Conservation (phyloP, 1,140 invertebrate genomes). For the Musca domestica region DNA sequence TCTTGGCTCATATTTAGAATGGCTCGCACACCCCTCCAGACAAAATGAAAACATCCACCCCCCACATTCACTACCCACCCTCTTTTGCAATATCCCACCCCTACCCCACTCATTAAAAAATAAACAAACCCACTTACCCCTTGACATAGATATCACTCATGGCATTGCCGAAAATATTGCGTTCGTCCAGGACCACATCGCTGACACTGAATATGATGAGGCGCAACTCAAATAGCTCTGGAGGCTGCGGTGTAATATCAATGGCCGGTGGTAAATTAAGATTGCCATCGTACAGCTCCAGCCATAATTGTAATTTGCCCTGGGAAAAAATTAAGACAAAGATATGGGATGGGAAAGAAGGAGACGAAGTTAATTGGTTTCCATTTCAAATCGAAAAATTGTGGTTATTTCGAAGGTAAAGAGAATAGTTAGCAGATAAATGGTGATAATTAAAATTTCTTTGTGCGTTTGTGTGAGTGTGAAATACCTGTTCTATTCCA, state of each 20-base stretch:
- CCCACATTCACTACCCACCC: too few relatives aligned
- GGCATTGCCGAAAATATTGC: constrained; percentile 77
- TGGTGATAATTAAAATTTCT: neutral
- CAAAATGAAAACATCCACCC: too few relatives aligned
- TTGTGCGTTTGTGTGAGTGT: neutral
- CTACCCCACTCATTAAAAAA: too few relatives aligned
- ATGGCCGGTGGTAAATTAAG: constrained; percentile 64
- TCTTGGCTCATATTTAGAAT: too few relatives aligned
- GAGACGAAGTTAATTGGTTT: too few relatives aligned
- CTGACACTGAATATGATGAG: constrained; percentile 80
- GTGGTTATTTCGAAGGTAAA: neutral
- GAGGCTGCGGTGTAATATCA: constrained; percentile 74
- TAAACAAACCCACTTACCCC: constrained; percentile 62
- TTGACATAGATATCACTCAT: constrained; percentile 85
- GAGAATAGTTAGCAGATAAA: too few relatives aligned
- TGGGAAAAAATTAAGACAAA: constrained; percentile 41
- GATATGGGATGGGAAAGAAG: neutral
- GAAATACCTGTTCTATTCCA: constrained; percentile 75
- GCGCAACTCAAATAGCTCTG: constrained; percentile 76
- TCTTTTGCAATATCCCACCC: constrained; percentile 23
- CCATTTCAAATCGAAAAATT: neutral
- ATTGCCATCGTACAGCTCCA: constrained; percentile 77
- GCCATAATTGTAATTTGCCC: constrained; percentile 88
- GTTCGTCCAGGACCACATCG: constrained; percentile 71
- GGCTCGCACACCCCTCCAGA: too few relatives aligned